Base-by-base conservation (phyloP, 1,140 invertebrate genomes). In the Trinorchestia longiramus region DNA sequence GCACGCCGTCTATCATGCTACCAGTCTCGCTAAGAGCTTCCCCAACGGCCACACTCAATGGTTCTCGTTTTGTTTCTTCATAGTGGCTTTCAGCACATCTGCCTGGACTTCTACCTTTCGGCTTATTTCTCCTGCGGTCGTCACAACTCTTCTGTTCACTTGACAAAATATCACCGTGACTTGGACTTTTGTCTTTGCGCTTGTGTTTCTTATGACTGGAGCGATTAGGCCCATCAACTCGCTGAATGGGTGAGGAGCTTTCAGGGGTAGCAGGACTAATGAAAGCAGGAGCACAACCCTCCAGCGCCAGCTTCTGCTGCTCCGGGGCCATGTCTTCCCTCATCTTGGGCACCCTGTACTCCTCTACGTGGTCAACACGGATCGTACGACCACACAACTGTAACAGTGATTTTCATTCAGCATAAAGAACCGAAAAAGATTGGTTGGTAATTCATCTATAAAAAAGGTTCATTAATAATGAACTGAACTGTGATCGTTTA, bases 321-420 rank as follows among this genome's bases (percentile, higher is more conserved):
- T 98, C 97, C 88, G 98, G 98, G 97, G 99, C 99, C 88, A 98
- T 97, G 97, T 99, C 98, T 96, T 98, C 98, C 96, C 98, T 98
- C 96, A 99, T 98, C 97, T 99, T 99, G 3, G 99, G 99, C 53
- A 98, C 98, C 97, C 99, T 99, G 97, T 99, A 99, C 97, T 99
- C 98, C 95, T 98, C 98, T 95, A 99, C 99, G 97, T 99, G 99
- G 97, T 99, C 99, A 0, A 99, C 99, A 97, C 99, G 97, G 91
- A 99, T 98, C 28, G 98, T 98, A 96, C 98, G 97, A 6, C 44
- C 43, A 36, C 92, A 94, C 43, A 94, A 40, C 92, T 94, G 92
- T 28, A 17, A 36, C n/a, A n/a, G 3, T 19, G 43, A 91, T 53
- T 53, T 53, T 53, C 6, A 19, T 53, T 53, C 47, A n/a, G n/a